Evolutionary conservation across 2,888 invertebrate species (phyloP).

Genomic region (Candidula unifasciata): DNA sequence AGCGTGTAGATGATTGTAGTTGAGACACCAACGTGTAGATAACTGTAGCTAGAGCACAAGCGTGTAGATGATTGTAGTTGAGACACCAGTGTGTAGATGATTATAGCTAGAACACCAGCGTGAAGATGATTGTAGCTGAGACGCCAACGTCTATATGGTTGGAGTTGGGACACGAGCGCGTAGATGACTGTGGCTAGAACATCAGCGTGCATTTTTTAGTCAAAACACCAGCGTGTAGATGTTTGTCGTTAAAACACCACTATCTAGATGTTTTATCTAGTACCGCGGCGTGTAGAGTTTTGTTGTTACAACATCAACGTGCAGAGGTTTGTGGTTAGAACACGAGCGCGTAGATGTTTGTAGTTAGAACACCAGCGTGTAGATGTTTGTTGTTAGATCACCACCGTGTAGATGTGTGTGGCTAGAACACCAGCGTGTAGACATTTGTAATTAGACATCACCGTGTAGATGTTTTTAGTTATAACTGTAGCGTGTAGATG

Average conservation of each 20-base stretch:
- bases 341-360: not conserved
- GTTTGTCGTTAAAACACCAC: too few species aligned
- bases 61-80: not conserved
- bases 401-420: too few species aligned
- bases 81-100: not conserved
- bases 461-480: too few species aligned
- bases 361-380: too few species aligned
- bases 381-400: too few species aligned
- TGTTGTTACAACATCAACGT: not conserved
- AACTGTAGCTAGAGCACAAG: not conserved
- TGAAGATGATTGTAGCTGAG: not conserved
- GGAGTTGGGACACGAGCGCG: not conserved
- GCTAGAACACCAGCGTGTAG: too few species aligned
- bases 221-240: not conserved
- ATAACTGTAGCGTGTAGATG: too few species aligned
- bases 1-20: too few species aligned
- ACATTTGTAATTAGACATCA: too few species aligned
- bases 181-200: too few species aligned
- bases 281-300: not conserved
- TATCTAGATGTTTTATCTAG: not conserved
- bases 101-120: not conserved
- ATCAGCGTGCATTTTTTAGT: not conserved
- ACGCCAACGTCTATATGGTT: not conserved
- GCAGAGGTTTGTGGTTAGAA: not conserved
- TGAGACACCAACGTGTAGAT: not conserved